Evolutionary conservation across 2,797 vertebrate species (phyloP).

Genomic region (Avahi laniger): DNA sequence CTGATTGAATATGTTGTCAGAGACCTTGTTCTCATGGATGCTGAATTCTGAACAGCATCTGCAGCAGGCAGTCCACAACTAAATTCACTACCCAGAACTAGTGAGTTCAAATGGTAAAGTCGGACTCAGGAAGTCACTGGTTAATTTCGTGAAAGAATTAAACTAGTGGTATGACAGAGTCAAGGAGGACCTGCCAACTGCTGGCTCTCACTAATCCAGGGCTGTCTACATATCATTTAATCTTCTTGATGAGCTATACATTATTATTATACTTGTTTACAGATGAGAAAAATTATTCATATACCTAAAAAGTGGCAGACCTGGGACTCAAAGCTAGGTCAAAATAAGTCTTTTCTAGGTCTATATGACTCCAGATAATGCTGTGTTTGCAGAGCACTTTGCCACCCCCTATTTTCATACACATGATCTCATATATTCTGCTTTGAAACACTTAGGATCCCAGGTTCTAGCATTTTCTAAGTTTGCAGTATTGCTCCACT

Average conservation of each 20-base stretch:
- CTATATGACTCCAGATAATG: neutral
- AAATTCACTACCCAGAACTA: neutral
- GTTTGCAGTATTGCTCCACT: neutral
- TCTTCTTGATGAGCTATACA: neutral
- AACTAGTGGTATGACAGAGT: neutral
- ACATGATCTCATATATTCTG: neutral
- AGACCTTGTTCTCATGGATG: constrained; percentile 34
- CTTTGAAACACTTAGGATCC: neutral
- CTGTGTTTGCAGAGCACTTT: neutral
- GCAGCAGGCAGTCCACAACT: neutral
- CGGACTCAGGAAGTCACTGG: constrained; percentile 29
- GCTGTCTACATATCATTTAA: neutral
- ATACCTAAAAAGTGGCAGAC: neutral
- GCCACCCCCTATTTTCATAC: neutral
- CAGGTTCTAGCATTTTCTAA: neutral
- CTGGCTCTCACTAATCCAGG: neutral
- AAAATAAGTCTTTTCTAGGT: neutral
- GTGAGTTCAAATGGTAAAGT: neutral
- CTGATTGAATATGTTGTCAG: constrained; percentile 24
- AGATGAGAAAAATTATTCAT: neutral
- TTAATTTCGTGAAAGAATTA: constrained; percentile 18
- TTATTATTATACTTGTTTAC: neutral
- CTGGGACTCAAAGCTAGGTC: neutral
- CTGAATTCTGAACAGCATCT: neutral
- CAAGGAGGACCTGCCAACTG: neutral